phyloP scores from a whole-genome alignment of 2,888 invertebrate genomes.

The Cantharis lateralis region DNA sequence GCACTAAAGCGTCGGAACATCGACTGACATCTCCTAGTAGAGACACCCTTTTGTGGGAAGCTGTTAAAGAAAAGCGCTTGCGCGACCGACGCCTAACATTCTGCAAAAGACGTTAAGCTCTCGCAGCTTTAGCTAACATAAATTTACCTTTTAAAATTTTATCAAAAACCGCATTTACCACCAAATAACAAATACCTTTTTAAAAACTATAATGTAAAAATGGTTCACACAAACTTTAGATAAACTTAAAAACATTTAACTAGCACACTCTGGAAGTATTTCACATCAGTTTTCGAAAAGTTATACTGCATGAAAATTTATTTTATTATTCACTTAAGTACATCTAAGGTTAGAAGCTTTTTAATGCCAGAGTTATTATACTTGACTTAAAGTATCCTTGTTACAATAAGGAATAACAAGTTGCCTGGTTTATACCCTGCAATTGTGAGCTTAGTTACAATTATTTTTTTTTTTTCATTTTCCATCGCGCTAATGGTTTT shows the following conservation, averaged over 20 bases:
- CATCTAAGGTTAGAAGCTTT: neutral
- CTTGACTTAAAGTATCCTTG: neutral
- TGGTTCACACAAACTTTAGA: neutral
- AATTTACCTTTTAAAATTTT: conserved; percentile 19
- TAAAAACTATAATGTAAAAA: neutral
- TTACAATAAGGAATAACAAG: neutral
- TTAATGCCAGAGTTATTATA: neutral
- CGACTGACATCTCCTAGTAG: conserved; percentile 43
- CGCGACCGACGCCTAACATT: conserved; percentile 45
- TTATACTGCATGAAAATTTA: neutral
- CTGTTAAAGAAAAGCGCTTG: conserved; percentile 41
- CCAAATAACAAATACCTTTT: conserved; percentile 7
- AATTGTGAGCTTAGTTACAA: neutral
- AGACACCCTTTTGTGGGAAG: conserved; percentile 43
- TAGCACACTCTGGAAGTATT: neutral
- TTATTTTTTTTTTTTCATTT: neutral
- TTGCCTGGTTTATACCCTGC: neutral
- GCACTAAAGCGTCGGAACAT: conserved; percentile 36
- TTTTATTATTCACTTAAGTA: neutral
- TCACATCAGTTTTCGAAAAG: neutral
- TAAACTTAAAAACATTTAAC: neutral
- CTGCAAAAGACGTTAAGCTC: conserved; percentile 38
- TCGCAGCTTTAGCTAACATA: conserved; percentile 10
- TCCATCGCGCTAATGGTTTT: neutral
- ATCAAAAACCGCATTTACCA: conserved; percentile 8